Evolutionary conservation across 2,113 vertebrate genomes (phyloP), one percentile per base, ranked within the genome.

Genomic region (Taxidea taxus): DNA sequence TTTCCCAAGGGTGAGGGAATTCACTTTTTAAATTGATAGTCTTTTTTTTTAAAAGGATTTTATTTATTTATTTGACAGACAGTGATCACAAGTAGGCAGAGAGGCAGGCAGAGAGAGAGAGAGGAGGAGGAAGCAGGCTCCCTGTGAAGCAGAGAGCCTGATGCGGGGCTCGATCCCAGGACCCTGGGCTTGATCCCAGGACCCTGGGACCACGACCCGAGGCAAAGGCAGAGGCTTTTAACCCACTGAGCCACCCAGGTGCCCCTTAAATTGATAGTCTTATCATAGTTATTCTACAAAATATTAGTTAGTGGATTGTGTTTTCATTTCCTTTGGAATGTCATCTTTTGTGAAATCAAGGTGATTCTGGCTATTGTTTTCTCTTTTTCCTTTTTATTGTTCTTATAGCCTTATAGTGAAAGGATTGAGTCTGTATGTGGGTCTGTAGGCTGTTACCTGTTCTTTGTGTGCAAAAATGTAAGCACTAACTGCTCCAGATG

Each of bases 401-500:
- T 91, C 34, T 58, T 81, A 44, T 1, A 88, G 72, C 15, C 23
- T 54, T 86, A 39, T 5, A 90, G 66, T 92, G 80, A 75, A 77
- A 77, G 47, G 68, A 60, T 6, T 68, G 54, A 81, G 21, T 75
- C 75, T 95, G 81, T 85, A 58, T 89, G 89, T 81, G 39, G 70
- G 75, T 44, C 80, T 92, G 6, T 51, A 60, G 58, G 18, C 87
- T 84, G 60, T 62, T 96, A 97, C 96, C 97, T 98, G 87, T 91
- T 96, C 97, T 98, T 98, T 97, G 93, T 95, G 92, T 90, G 62
- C 47, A 92, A 83, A 93, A 97, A 97, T 88, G 54, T 91, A 92
- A 96, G 94, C 85, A 90, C 92, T 96, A 80, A 98, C 95, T 92
- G 92, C 27, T 98, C 98, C 97, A 98, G 97, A 97, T 98, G 97